phyloP scores from a whole-genome alignment of 2,797 vertebrate genomes.

The Sciurus carolinensis region DNA sequence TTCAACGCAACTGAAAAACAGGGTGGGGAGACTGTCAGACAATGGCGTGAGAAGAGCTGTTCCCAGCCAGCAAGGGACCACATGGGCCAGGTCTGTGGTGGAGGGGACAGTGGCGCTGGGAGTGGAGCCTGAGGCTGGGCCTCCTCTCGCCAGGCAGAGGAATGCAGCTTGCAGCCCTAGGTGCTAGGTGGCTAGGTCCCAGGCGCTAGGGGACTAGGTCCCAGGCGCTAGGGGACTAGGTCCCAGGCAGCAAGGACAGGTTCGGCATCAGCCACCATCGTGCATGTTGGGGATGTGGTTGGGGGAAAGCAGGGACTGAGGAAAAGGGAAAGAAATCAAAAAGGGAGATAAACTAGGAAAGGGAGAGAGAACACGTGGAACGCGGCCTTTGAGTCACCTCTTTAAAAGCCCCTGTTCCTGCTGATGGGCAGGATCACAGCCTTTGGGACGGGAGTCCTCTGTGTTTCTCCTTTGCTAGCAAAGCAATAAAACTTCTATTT shows the following conservation, averaged over 20 bases:
- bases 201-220: no score
- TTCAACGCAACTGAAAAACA: not conserved
- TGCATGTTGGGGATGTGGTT: not conserved
- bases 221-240: no score
- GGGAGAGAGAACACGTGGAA: no score
- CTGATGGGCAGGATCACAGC: no score
- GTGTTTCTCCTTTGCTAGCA: no score
- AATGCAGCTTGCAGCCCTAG: no score
- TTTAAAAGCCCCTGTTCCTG: no score
- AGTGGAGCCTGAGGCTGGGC: fast-evolving
- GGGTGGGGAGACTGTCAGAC: not conserved
- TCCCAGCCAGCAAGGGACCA: not conserved
- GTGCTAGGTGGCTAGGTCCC: no score
- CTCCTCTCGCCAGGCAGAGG: no score
- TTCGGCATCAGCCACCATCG: not conserved
- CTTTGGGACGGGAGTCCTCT: no score
- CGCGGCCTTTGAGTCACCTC: no score
- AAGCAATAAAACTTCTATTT: no score
- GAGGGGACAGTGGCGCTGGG: not conserved
- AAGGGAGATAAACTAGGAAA: not conserved
- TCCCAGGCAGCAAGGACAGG: not conserved
- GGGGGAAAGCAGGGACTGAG: not conserved
- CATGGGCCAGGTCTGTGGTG: not conserved
- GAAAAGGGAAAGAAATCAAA: not conserved
- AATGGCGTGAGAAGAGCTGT: not conserved